A percentile compares a stretch with the other conserved stretches of the same genome.
Conservation (phyloP, 2,888 invertebrate genomes). For the Sphinx pinastri region DNA sequence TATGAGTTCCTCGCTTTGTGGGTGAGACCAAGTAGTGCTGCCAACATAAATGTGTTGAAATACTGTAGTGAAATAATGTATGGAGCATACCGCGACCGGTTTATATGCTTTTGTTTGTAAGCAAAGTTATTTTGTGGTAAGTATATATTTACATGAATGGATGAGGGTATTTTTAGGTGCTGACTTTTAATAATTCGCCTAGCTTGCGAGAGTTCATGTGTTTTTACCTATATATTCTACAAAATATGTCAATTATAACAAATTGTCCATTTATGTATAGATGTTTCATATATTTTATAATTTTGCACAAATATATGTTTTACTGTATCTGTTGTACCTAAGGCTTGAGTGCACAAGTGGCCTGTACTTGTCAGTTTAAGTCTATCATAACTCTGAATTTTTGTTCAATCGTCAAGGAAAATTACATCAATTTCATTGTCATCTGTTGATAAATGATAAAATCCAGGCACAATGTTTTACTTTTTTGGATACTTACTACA, state of each 20-base stretch:
- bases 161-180: conserved; percentile 53
- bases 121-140: conserved; percentile 23
- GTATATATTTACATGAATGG: conserved; percentile 37
- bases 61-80: not conserved
- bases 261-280: conserved; percentile 39
- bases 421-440: no score
- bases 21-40: not conserved
- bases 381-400: no score
- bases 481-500: no score
- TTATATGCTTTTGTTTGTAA: not conserved
- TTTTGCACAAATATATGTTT: conserved; percentile 41
- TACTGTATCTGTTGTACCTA: not conserved
- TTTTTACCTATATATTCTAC: conserved; percentile 26
- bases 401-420: no score
- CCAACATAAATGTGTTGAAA: not conserved
- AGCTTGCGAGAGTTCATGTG: conserved; percentile 41
- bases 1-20: conserved; percentile 1
- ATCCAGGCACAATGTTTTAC: not conserved
- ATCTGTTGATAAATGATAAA: no score
- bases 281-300: conserved; percentile 32
- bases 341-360: not conserved
- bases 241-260: conserved; percentile 41
- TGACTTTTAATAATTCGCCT: conserved; percentile 38
- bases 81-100: conserved; percentile 7
- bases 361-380: not conserved